phyloP scores from a whole-genome alignment of 2,113 vertebrate species.

The Heterochromis multidens region DNA sequence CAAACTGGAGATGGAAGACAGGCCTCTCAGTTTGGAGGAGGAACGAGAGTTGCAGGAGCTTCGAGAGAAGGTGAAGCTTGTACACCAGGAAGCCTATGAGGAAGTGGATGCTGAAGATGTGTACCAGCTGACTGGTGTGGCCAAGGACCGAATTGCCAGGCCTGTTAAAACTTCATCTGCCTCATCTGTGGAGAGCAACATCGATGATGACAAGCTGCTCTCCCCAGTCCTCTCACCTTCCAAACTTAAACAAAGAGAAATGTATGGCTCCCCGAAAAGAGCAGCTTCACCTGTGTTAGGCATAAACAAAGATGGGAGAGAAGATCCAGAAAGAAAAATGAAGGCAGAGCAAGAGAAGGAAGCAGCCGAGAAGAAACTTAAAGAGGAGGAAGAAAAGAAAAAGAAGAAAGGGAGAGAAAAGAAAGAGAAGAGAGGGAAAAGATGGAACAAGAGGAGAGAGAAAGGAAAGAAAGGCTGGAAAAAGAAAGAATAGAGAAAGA shows the following conservation, averaged over 20 bases:
- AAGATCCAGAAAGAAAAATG: conserved; percentile 22
- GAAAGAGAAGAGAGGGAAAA: background rate
- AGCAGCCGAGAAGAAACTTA: conserved; percentile 24
- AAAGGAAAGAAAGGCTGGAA: background rate
- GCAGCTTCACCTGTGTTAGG: conserved; percentile 45
- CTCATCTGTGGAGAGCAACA: conserved; percentile 77
- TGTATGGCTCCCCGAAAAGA: conserved; percentile 68
- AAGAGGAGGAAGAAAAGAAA: conserved; percentile 44
- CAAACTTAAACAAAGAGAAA: conserved; percentile 65
- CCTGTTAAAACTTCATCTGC: conserved; percentile 74
- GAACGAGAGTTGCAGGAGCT: conserved; percentile 83
- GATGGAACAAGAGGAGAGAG: background rate
- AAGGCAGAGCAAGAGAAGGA: conserved; percentile 34
- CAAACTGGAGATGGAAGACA: conserved; percentile 77
- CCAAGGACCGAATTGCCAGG: conserved; percentile 75
- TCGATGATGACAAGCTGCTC: conserved; percentile 76
- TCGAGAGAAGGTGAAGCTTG: conserved; percentile 91
- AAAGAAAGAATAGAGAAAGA: conserved; percentile 5
- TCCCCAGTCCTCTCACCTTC: conserved; percentile 66
- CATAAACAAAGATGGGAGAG: conserved; percentile 47
- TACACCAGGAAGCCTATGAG: conserved; percentile 93
- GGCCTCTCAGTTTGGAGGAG: conserved; percentile 80
- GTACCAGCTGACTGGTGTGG: conserved; percentile 84
- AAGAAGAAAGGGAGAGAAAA: background rate
- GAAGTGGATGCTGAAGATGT: conserved; percentile 95